Percentiles rank a stretch among this genome's conserved stretches.
These are phyloP conservation scores for Horisme vitalbata DNA, from an alignment of 2,888 invertebrate species.

Conservation along the genomic window DNA sequence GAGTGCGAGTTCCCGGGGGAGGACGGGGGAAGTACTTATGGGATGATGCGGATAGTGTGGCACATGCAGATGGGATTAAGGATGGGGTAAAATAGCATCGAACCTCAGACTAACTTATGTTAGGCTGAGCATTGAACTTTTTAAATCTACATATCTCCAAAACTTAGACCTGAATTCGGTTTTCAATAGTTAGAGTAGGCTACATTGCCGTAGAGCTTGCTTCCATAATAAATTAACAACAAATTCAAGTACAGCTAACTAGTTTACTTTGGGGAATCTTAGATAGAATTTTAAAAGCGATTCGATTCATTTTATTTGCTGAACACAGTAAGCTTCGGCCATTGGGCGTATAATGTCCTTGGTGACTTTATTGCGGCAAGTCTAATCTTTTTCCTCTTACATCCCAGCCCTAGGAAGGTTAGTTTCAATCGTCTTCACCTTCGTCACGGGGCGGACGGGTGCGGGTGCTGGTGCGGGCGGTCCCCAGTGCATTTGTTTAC, in stretches of 20 bases:
- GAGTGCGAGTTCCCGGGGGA: slow-evolving; percentile 32
- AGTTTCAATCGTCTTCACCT: neutral
- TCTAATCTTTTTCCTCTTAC: neutral
- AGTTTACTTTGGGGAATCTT: too few relatives aligned
- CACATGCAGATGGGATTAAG: slow-evolving; percentile 15
- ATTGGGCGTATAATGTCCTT: neutral
- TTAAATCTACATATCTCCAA: neutral
- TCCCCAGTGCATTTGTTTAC: slow-evolving; percentile 4
- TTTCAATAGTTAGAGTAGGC: too few relatives aligned
- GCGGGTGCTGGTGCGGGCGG: neutral
- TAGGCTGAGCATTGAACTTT: neutral
- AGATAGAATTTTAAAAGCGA: too few relatives aligned
- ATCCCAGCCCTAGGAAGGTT: neutral
- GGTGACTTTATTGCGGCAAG: neutral
- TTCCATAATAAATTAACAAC: too few relatives aligned
- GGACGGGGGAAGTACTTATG: slow-evolving; percentile 3
- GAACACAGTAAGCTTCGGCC: too few relatives aligned
- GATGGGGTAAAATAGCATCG: neutral
- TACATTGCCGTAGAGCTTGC: too few relatives aligned
- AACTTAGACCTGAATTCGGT: neutral
- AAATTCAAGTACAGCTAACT: too few relatives aligned
- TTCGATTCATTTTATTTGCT: too few relatives aligned
- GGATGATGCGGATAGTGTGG: slow-evolving; percentile 28
- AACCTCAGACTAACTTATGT: neutral
- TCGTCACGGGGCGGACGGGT: too few relatives aligned